phyloP scores from a whole-genome alignment of 2,113 vertebrate genomes.

The Gnathonemus echidnorhynchus region DNA sequence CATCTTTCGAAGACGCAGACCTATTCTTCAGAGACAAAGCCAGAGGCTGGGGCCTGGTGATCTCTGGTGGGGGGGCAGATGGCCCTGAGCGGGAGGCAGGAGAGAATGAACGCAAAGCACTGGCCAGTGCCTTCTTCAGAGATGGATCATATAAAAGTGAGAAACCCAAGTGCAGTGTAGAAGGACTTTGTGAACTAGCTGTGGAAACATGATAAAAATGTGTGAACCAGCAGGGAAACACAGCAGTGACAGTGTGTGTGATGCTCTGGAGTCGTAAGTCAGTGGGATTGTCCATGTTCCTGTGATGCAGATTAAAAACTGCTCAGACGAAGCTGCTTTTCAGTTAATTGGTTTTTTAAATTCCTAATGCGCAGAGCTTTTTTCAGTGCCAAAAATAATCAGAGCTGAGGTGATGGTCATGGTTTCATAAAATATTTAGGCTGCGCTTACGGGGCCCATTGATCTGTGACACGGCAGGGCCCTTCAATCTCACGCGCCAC shows the following conservation, averaged over 20 bases:
- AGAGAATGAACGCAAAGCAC: neutral
- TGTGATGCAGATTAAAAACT: neutral
- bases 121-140: neutral
- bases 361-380: neutral
- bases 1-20: neutral
- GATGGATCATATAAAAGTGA: neutral
- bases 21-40: neutral
- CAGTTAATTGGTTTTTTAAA: neutral
- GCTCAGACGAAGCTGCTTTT: neutral
- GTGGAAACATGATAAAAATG: neutral
- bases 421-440: conserved; percentile 19
- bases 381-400: conserved; percentile 8
- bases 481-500: neutral
- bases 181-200: neutral
- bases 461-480: conserved; percentile 21
- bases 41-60: neutral
- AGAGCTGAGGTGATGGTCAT: neutral
- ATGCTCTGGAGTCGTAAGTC: neutral
- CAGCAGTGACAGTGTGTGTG: neutral
- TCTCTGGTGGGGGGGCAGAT: neutral
- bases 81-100: neutral
- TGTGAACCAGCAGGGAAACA: neutral
- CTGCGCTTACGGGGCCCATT: conserved; percentile 7
- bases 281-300: neutral
- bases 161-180: neutral